These are phyloP conservation scores for Baryphthengus martii DNA, from an alignment of 2,113 vertebrate genomes.

Conservation along the genomic window DNA sequence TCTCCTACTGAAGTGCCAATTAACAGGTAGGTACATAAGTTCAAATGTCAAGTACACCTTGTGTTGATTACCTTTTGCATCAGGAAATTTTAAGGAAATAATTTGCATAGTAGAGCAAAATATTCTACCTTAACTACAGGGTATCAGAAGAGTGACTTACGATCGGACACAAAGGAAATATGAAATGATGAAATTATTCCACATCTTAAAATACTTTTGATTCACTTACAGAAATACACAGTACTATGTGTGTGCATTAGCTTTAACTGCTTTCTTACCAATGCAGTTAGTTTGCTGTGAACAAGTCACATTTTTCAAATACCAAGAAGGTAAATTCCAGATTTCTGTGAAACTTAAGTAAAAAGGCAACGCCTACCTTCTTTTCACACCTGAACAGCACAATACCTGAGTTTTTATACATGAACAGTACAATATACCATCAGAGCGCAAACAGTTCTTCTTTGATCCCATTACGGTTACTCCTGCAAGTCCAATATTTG, in stretches of 20 bases:
- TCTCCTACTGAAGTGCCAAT: neutral
- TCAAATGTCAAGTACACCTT: neutral
- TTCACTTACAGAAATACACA: neutral
- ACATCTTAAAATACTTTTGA: neutral
- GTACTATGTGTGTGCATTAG: neutral
- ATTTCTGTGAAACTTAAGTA: neutral
- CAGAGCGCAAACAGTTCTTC: neutral
- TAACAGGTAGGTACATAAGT: neutral
- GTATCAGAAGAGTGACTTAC: neutral
- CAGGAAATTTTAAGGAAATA: neutral
- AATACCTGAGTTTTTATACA: neutral
- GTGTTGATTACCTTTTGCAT: neutral
- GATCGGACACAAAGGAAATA: neutral
- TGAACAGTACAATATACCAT: neutral
- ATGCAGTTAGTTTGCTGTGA: neutral
- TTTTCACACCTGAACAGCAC: neutral
- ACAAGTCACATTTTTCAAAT: neutral
- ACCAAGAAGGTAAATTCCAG: neutral
- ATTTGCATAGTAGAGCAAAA: neutral
- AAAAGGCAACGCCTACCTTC: neutral
- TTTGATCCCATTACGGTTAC: neutral
- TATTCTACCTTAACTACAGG: neutral
- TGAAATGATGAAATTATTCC: neutral
- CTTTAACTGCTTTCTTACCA: neutral
- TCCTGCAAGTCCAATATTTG: neutral